These are phyloP conservation scores for Camelus dromedarius DNA, from an alignment of 2,113 vertebrate species.

Conservation along the genomic window DNA sequence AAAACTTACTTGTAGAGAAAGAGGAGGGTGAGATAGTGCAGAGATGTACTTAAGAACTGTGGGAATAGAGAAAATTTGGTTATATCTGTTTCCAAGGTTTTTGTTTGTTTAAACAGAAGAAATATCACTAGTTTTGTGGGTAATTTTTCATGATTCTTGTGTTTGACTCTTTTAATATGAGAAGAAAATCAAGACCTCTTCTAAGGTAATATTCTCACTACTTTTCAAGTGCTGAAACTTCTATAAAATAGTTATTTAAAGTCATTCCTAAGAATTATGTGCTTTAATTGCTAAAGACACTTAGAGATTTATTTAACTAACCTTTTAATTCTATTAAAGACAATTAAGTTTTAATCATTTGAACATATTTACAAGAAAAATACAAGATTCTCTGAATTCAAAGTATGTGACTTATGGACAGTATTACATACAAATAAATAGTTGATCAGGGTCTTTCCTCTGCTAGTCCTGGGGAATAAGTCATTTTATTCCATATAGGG, in stretches of 20 bases:
- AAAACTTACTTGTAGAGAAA: constrained; percentile 49
- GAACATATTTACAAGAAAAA: constrained; percentile 56
- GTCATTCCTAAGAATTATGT: constrained; percentile 40
- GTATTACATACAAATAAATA: not conserved
- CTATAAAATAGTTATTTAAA: constrained; percentile 22
- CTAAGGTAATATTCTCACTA: not conserved
- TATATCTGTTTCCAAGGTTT: not conserved
- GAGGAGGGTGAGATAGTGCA: not conserved
- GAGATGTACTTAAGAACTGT: constrained; percentile 1
- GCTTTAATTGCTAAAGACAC: constrained; percentile 1
- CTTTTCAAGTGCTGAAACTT: constrained; percentile 42
- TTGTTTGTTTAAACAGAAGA: constrained; percentile 53
- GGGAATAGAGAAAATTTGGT: constrained; percentile 13
- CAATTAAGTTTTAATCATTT: constrained; percentile 52
- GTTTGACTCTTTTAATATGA: constrained; percentile 28
- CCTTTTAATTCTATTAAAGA: constrained; percentile 34
- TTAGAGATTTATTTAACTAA: not conserved
- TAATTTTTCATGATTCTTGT: constrained; percentile 38
- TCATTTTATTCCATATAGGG: not conserved
- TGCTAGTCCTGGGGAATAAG: not conserved
- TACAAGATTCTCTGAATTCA: not conserved
- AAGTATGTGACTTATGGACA: not conserved
- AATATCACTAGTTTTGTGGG: not conserved
- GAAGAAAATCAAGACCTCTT: constrained; percentile 16
- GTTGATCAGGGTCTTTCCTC: not conserved